A percentile compares a stretch with the other conserved stretches of the same genome.
phyloP scores from a whole-genome alignment of 2,797 vertebrate species.

The Sebastes jordani region DNA sequence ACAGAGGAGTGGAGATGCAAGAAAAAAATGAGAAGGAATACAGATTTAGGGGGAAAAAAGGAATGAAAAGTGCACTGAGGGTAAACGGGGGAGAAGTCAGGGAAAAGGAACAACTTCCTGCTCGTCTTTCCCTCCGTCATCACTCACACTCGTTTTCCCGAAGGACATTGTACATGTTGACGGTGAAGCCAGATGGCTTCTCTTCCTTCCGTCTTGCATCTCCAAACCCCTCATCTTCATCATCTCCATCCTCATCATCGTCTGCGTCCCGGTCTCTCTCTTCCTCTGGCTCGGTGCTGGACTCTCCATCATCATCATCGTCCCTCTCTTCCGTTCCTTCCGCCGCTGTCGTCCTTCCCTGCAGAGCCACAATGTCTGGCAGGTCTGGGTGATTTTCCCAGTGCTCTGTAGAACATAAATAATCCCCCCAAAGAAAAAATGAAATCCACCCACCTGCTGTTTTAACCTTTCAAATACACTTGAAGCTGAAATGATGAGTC shows the following conservation, averaged over 20 bases:
- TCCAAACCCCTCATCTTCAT: conserved; percentile 79
- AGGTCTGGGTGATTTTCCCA: conserved; percentile 91
- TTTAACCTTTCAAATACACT: conserved; percentile 4
- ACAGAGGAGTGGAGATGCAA: conserved; percentile 17
- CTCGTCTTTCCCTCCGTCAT: conserved; percentile 5
- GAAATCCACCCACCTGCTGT: background rate
- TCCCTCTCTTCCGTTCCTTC: conserved; percentile 67
- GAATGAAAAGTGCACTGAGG: conserved; percentile 27
- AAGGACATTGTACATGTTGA: conserved; percentile 84
- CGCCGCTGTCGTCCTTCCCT: conserved; percentile 74
- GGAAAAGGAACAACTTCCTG: conserved; percentile 1
- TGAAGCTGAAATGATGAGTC: conserved; percentile 1
- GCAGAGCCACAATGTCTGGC: conserved; percentile 84
- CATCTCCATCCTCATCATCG: conserved; percentile 85
- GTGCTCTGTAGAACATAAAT: conserved; percentile 71
- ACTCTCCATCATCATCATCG: conserved; percentile 84
- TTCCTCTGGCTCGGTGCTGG: conserved; percentile 90
- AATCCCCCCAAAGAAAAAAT: conserved; percentile 1
- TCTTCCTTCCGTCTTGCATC: conserved; percentile 30
- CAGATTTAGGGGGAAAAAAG: conserved; percentile 25
- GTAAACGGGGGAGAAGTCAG: background rate
- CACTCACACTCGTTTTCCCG: conserved; percentile 83
- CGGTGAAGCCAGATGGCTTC: conserved; percentile 61
- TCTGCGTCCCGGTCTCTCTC: conserved; percentile 87
- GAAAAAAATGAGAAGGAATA: conserved; percentile 52